phyloP scores from a whole-genome alignment of 1,140 invertebrate genomes.

The Steinernema feltiae region DNA sequence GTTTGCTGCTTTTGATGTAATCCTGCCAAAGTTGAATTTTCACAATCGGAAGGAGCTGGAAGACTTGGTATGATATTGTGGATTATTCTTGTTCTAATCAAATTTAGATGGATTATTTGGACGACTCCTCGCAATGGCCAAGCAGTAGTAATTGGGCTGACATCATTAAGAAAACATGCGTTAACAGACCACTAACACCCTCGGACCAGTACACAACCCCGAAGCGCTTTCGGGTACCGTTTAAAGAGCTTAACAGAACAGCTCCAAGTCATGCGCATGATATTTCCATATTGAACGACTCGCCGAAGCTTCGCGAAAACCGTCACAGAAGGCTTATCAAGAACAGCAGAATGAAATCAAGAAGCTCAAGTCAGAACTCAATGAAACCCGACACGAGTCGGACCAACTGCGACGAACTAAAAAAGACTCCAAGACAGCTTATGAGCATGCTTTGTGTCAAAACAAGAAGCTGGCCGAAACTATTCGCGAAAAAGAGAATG shows the following conservation, averaged over 20 bases:
- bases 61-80: background rate
- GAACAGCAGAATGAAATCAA: background rate
- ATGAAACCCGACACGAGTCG: background rate
- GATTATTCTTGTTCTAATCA: background rate
- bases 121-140: background rate
- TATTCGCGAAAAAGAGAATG: background rate
- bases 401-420: background rate
- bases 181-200: background rate
- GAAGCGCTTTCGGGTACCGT: background rate
- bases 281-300: background rate
- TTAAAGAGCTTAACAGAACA: background rate
- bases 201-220: background rate
- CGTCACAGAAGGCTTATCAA: background rate
- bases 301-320: background rate
- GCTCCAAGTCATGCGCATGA: background rate
- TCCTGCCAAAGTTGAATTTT: background rate
- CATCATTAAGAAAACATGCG: background rate
- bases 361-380: background rate
- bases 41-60: background rate
- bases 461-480: background rate
- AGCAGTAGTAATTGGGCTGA: background rate
- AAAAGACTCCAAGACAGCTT: background rate
- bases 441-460: background rate
- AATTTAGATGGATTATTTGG: slow-evolving; percentile 2
- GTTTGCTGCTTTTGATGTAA: background rate